Evolutionary conservation across 2,113 vertebrate genomes (phyloP).

Genomic region (Indri indri): DNA sequence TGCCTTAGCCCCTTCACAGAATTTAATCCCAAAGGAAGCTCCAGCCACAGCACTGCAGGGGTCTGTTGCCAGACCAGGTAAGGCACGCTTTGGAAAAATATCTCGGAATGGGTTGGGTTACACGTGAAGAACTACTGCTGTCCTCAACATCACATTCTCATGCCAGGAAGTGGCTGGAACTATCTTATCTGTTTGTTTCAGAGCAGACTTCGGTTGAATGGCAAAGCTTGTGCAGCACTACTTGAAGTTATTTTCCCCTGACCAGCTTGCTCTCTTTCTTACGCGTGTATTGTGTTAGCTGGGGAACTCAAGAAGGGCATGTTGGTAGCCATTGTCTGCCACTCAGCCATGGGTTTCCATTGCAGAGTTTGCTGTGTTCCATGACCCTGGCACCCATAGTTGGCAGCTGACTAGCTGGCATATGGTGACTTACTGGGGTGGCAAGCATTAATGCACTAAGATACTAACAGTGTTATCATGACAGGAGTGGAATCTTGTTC

Average conservation of each 20-base stretch:
- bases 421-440: background rate
- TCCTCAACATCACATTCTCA: background rate
- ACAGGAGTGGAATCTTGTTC: background rate
- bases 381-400: background rate
- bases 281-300: background rate
- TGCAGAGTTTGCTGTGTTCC: background rate
- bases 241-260: conserved; percentile 27
- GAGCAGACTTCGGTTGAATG: background rate
- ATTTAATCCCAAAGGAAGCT: conserved; percentile 85
- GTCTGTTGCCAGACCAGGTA: conserved; percentile 87
- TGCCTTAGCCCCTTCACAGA: conserved; percentile 84
- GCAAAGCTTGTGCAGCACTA: background rate
- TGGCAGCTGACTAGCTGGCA: conserved; percentile 29
- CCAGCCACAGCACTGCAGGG: conserved; percentile 82
- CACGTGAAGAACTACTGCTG: background rate
- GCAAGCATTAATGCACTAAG: background rate
- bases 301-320: conserved; percentile 46
- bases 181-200: background rate
- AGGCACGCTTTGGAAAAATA: conserved; percentile 64
- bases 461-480: background rate
- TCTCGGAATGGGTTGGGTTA: background rate
- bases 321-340: background rate
- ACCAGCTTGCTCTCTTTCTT: background rate
- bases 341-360: background rate
- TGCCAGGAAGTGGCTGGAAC: background rate